These are phyloP conservation scores for Tineola bisselliella DNA, from an alignment of 2,888 invertebrate genomes.

Conservation along the genomic window DNA sequence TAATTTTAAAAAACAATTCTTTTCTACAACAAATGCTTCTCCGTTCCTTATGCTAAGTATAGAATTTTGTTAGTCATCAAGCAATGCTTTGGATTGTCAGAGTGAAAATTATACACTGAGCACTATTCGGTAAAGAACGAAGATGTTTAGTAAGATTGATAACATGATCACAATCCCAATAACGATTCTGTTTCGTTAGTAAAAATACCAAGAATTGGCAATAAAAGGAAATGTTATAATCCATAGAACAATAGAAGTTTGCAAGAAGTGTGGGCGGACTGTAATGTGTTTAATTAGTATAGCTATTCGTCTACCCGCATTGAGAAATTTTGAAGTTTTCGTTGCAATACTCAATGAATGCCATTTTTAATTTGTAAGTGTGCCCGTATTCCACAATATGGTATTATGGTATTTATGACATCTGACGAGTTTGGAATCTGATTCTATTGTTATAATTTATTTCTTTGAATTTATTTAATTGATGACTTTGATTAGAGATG, in stretches of 20 bases:
- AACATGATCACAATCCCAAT: too few species aligned
- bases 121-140: too few species aligned
- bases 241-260: neutral
- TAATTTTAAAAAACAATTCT: too few species aligned
- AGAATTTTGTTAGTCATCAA: too few species aligned
- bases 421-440: neutral
- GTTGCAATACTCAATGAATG: slow-evolving; percentile 4
- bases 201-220: neutral
- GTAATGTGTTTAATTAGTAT: slow-evolving; percentile 30
- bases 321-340: slow-evolving; percentile 3
- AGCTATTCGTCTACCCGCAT: slow-evolving; percentile 22
- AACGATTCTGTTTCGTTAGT: neutral
- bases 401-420: neutral
- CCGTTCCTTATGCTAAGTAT: too few species aligned
- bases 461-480: too few species aligned
- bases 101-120: too few species aligned
- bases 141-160: too few species aligned
- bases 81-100: too few species aligned
- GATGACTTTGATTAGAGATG: neutral
- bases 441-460: neutral
- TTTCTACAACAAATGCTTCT: too few species aligned
- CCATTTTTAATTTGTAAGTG: slow-evolving; percentile 5
- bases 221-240: neutral
- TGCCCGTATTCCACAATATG: slow-evolving; percentile 7
- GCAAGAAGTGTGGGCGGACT: slow-evolving; percentile 17